Conservation (phyloP, 2,797 vertebrate species). For the Sitta carolinensis region DNA sequence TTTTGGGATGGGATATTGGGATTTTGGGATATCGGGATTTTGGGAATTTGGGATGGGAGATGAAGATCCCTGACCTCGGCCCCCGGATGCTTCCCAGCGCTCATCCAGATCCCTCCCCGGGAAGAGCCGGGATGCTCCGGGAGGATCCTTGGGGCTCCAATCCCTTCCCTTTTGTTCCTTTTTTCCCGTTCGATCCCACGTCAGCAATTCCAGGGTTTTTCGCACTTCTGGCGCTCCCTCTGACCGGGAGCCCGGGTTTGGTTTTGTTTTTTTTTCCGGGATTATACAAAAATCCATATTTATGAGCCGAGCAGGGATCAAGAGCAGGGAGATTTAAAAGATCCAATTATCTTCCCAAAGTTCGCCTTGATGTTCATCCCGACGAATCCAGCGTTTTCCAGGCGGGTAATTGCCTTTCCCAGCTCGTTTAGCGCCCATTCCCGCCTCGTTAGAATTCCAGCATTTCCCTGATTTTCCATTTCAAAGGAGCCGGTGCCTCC, state of each 20-base stretch:
- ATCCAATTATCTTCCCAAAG: conserved; percentile 74
- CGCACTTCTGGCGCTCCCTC: neutral
- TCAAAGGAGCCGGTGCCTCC: neutral
- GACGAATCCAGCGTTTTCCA: conserved; percentile 71
- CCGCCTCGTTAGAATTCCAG: conserved; percentile 49
- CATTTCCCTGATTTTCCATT: conserved; percentile 43
- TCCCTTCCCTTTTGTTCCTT: neutral
- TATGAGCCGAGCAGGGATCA: conserved; percentile 68
- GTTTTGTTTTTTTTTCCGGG: neutral
- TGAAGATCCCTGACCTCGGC: neutral
- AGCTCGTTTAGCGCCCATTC: neutral
- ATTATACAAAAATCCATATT: conserved; percentile 71
- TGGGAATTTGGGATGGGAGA: neutral
- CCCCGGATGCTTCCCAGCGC: neutral
- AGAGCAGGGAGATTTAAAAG: conserved; percentile 67
- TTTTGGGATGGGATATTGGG: neutral
- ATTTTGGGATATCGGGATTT: too few relatives aligned
- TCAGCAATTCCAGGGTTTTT: neutral
- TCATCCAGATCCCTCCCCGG: accelerated
- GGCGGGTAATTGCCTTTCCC: conserved; percentile 75
- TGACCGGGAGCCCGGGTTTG: neutral
- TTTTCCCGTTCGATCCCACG: neutral
- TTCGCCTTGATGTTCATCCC: conserved; percentile 73
- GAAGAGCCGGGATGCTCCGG: neutral
- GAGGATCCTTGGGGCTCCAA: neutral